Evolutionary conservation across 2,888 invertebrate genomes (phyloP), one percentile per base, ranked within the genome.

Genomic region (Rhogogaster chlorosoma): DNA sequence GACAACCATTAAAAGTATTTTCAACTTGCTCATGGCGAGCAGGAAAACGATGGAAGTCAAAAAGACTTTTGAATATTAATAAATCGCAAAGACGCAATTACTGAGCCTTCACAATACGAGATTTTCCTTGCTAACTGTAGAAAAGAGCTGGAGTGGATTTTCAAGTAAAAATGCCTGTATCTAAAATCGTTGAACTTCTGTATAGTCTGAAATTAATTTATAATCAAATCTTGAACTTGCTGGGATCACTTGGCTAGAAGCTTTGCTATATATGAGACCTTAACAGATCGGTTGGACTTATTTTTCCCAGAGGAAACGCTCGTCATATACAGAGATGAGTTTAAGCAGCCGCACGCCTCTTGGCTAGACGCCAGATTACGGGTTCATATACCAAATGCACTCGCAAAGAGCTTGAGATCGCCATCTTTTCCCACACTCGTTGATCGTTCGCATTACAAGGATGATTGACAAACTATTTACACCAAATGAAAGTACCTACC

Each of bases 351-450:
- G 26, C 83, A 70, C 70, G 83, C 36, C 45, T 32, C 83, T 83
- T 83, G 83, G 83, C 45, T n/a, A 70, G 49, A 83, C 12, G 26
- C 83, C 83, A 83, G 67, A 83, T 42, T 67, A 67, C 32, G 67
- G 29, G 12, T 67, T 67, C 15, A 18, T 67, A 32, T 32, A 32
- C 32, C 67, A 42, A 73, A 73, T 73, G 73, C 22, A 42, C 73
- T 73, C 10, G 73, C n/a, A 42, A 45, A 73, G 22, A 73, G 22
- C 26, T 2, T 9, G 7, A 32, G 67, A 67, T 29, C 67, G 32
- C 26, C 61, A 61, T 61, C 26, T 61, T 61, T 26, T 26, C 26
- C 26, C 10, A 61, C 61, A 22, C 26, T 61, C 61, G 22, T 61
- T 26, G 12, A 4, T 67, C 7, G 32, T 32, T 67, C 67, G 18